These are phyloP conservation scores for Pollenia angustigena DNA, from an alignment of 2,888 invertebrate genomes.

Conservation along the genomic window DNA sequence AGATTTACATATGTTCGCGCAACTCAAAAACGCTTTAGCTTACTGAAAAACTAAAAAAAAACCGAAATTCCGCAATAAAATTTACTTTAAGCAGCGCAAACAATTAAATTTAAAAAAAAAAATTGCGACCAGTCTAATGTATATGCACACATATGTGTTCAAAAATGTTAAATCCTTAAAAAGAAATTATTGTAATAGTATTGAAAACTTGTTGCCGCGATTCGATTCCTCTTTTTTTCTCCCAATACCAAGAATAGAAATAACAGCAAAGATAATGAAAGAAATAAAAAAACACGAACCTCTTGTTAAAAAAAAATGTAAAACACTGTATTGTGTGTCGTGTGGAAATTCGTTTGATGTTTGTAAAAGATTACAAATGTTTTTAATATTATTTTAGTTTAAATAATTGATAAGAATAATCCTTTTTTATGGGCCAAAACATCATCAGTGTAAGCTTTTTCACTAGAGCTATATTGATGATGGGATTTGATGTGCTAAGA, in stretches of 20 bases:
- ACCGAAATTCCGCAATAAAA: too few relatives aligned
- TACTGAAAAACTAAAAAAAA: too few relatives aligned
- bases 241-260: neutral
- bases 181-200: neutral
- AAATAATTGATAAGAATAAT: neutral
- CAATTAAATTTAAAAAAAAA: too few relatives aligned
- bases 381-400: neutral
- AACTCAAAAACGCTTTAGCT: too few relatives aligned
- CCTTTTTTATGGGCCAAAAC: neutral
- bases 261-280: neutral
- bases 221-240: neutral
- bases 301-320: neutral
- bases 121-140: too few relatives aligned
- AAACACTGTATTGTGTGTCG: neutral
- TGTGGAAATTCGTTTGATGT: neutral
- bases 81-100: too few relatives aligned
- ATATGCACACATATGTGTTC: neutral
- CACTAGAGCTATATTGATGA: too few relatives aligned
- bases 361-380: neutral
- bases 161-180: slow-evolving; percentile 3
- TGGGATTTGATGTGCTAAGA: too few relatives aligned
- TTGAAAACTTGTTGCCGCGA: slow-evolving; percentile 1
- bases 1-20: too few relatives aligned
- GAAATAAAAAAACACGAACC: neutral
- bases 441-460: neutral